These are phyloP conservation scores for Orchesella cincta DNA, from an alignment of 1,140 invertebrate genomes.

Conservation along the genomic window DNA sequence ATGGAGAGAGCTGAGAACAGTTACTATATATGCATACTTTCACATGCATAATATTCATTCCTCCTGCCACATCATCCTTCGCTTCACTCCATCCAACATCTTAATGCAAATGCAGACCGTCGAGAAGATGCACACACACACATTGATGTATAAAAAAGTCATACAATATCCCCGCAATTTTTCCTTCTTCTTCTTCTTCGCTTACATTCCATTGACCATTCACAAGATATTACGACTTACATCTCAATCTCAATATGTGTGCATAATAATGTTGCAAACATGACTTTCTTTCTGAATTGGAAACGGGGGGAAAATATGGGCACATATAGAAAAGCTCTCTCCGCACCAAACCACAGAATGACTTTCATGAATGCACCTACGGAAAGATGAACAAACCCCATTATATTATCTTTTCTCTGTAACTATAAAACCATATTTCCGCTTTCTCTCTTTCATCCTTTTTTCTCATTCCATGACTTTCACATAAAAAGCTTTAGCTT, in stretches of 20 bases:
- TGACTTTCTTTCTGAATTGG: not conserved
- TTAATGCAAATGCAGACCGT: no score
- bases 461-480: conserved; percentile 5
- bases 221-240: not conserved
- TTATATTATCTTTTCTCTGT: conserved; percentile 11
- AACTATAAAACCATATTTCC: conserved; percentile 19
- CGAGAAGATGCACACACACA: no score
- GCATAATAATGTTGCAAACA: not conserved
- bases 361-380: conserved; percentile 9
- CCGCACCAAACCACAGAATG: no score
- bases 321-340: no score
- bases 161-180: not conserved
- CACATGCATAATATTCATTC: no score
- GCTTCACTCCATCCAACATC: no score
- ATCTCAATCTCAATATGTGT: not conserved
- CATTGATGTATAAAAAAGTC: not conserved
- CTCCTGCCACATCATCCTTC: not conserved
- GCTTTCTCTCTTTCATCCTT: not conserved
- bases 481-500: not conserved
- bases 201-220: not conserved
- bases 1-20: no score
- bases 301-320: no score
- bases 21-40: not conserved
- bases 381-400: conserved; percentile 2
- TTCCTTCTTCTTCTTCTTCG: not conserved